Evolutionary conservation across 2,888 invertebrate genomes (phyloP).

Genomic region (Mamestra brassicae): DNA sequence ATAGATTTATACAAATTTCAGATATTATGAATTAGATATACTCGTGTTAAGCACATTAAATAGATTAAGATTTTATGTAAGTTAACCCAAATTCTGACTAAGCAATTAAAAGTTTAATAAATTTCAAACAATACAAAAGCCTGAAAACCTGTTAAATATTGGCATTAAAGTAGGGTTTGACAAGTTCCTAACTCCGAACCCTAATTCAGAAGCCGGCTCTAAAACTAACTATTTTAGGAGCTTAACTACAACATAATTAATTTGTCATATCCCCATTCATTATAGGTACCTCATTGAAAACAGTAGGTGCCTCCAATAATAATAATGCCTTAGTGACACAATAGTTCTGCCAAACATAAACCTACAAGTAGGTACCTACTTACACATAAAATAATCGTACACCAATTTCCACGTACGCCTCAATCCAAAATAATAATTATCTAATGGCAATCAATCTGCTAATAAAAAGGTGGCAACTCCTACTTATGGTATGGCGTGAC

Average conservation of each 20-base stretch:
- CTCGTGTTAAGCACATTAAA: too few relatives aligned
- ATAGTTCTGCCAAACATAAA: not conserved
- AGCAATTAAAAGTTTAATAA: too few relatives aligned
- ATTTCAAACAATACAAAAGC: too few relatives aligned
- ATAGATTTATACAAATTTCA: not conserved
- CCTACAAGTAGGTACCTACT: conserved; percentile 10
- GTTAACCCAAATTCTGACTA: not conserved
- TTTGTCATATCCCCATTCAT: not conserved
- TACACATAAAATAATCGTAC: conserved; percentile 37
- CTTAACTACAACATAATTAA: not conserved
- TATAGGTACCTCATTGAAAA: not conserved
- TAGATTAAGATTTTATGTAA: too few relatives aligned
- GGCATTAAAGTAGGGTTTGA: too few relatives aligned
- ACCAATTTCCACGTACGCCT: conserved; percentile 33
- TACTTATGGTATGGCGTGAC: conserved; percentile 45
- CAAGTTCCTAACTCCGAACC: too few relatives aligned
- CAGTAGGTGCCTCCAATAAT: not conserved
- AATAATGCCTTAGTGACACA: not conserved
- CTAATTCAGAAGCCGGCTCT: too few relatives aligned
- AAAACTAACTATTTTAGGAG: not conserved
- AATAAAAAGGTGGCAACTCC: conserved; percentile 48
- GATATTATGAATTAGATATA: not conserved
- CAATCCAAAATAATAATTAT: conserved; percentile 48
- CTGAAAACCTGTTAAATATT: too few relatives aligned
- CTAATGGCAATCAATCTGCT: conserved; percentile 50